Percentiles rank a stretch among this genome's conserved stretches.
Conservation (phyloP, 1,140 invertebrate genomes). For the Onthophagus taurus region DNA sequence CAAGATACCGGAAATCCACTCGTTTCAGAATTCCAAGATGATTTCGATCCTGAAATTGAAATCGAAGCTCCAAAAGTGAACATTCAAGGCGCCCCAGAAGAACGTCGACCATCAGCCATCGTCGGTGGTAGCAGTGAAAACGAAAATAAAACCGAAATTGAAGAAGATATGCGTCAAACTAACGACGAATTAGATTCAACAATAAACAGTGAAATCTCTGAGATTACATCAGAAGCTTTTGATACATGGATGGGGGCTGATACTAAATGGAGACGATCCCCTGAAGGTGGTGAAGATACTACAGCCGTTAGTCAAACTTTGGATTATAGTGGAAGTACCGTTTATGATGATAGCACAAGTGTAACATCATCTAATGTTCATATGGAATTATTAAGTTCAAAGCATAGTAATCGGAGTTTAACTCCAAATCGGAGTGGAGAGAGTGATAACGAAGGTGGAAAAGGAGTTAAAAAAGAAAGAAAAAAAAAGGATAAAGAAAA, state of each 20-base stretch:
- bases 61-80: slow-evolving; percentile 20
- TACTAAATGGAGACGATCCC: slow-evolving; percentile 50
- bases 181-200: slow-evolving; percentile 41
- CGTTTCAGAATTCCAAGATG: slow-evolving; percentile 80
- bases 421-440: slow-evolving; percentile 39
- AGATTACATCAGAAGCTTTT: slow-evolving; percentile 44
- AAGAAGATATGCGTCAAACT: slow-evolving; percentile 35
- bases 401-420: slow-evolving; percentile 38
- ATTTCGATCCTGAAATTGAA: slow-evolving; percentile 62
- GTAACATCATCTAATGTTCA: slow-evolving; percentile 48
- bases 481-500: slow-evolving; percentile 47
- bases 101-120: slow-evolving; percentile 8
- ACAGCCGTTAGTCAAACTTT: slow-evolving; percentile 39
- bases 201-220: slow-evolving; percentile 40
- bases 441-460: slow-evolving; percentile 34
- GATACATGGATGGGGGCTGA: slow-evolving; percentile 47
- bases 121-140: slow-evolving; percentile 29
- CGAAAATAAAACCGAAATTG: slow-evolving; percentile 27
- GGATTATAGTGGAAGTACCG: slow-evolving; percentile 45
- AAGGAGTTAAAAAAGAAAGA: slow-evolving; percentile 40
- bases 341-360: slow-evolving; percentile 40
- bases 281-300: slow-evolving; percentile 49
- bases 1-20: slow-evolving; percentile 72
- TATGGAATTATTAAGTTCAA: slow-evolving; percentile 43
- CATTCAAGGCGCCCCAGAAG: background rate